Percentiles rank a stretch among this genome's conserved stretches.
Evolutionary conservation across 2,113 vertebrate genomes (phyloP).

Genomic region (Pavo muticus): DNA sequence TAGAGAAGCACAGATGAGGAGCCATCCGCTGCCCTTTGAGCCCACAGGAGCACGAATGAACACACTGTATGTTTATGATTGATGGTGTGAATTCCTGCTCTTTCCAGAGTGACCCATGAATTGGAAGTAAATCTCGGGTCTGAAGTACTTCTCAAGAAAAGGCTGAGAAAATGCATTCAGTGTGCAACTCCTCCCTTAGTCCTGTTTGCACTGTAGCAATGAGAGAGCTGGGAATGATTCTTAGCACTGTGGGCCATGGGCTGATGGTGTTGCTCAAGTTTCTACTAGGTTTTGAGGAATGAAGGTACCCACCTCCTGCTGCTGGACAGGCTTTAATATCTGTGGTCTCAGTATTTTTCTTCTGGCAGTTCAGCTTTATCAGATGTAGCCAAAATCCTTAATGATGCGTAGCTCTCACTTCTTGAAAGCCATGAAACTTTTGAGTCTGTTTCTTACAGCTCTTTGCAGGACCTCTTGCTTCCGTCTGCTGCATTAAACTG

Average conservation of each 20-base stretch:
- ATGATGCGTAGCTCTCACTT: not conserved
- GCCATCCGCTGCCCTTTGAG: not conserved
- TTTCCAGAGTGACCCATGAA: not conserved
- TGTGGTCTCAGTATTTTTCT: not conserved
- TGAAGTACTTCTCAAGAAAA: not conserved
- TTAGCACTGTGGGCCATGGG: not conserved
- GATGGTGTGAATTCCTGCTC: not conserved
- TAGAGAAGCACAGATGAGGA: not conserved
- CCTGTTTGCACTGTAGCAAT: not conserved
- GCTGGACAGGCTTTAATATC: not conserved
- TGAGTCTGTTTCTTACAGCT: not conserved
- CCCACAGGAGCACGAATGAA: not conserved
- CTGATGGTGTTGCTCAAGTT: not conserved
- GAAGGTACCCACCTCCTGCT: not conserved
- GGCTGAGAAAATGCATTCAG: accelerated
- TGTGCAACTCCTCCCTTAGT: not conserved
- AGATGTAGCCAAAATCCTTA: not conserved
- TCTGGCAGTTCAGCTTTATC: not conserved
- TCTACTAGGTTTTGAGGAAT: not conserved
- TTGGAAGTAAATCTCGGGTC: accelerated
- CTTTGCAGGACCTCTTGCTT: not conserved
- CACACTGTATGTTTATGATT: not conserved
- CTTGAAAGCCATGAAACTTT: not conserved
- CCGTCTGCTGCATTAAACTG: not conserved
- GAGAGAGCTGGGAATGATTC: not conserved